Base-by-base conservation (phyloP, 2,113 vertebrate species). In the Scomber japonicus region DNA sequence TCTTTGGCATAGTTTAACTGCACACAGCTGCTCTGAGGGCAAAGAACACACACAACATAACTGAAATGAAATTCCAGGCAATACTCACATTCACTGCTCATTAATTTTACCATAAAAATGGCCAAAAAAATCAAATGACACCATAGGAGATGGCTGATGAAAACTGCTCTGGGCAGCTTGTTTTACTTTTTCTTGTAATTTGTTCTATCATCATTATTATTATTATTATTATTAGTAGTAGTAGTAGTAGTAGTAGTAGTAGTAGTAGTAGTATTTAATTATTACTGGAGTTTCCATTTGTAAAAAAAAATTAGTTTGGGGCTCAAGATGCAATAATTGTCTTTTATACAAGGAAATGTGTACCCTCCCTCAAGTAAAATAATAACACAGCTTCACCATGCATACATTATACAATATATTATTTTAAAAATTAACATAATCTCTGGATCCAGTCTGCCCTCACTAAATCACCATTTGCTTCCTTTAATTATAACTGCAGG, bases 401-500 rank as follows among this genome's bases (percentile, higher is more conserved):
- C 16, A 62, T 19, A 49, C 24, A 31, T 63, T 24, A 21, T 8
- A 59, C 11, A n/a, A n/a, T 30, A 21, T 30, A 5, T 55, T 13
- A n/a, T 17, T 21, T 61, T 50, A 27, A 9, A 27, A 27, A 69
- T 69, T 61, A 5, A 44, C 31, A 67, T 30, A 16, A 55, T 30
- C 15, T 54, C 17, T 24, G 5, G 8, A 21, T 57, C 5, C 1
- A 19, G 13, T 50, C 2, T 67, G 21, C 3, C 15, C 9, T 49
- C 16, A 0, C 1, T 44, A 10, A 27, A 55, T 72, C 11, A 48
- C 59, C 4, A 67, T 63, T 69, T 49, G 16, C 85, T n/a, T 16
- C 13, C 15, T 73, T 67, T 65, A 71, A 76, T 81, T 75, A 40
- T 2, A 66, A 24, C 31, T 77, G 0, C 4, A 71, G 64, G 77